These are phyloP conservation scores for Aradophagus sp. DNA, from an alignment of 1,140 invertebrate genomes.

Conservation along the genomic window DNA sequence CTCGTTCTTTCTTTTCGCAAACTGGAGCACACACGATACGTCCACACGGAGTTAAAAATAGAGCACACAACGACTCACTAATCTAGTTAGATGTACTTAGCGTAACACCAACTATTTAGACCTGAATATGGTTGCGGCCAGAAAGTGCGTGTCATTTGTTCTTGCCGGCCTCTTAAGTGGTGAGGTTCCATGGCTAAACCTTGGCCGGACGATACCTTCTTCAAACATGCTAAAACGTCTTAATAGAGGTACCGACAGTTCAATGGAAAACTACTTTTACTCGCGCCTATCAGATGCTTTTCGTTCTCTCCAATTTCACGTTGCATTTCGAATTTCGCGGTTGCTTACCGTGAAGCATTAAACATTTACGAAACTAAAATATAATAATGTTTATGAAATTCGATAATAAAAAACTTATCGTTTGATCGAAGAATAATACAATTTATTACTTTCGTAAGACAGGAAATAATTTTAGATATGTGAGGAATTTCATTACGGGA, in stretches of 20 bases:
- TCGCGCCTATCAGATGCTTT: slow-evolving; percentile 30
- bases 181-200: slow-evolving; percentile 28
- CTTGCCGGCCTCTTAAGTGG: slow-evolving; percentile 48
- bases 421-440: too few species aligned
- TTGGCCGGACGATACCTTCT: slow-evolving; percentile 53
- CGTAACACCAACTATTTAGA: slow-evolving; percentile 74
- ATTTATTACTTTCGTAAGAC: too few species aligned
- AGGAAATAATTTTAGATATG: too few species aligned
- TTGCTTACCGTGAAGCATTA: too few species aligned
- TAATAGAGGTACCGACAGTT: slow-evolving; percentile 56
- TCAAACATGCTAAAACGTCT: slow-evolving; percentile 70
- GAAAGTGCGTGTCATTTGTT: slow-evolving; percentile 55
- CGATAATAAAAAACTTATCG: too few species aligned
- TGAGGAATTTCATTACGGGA: too few species aligned
- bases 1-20: slow-evolving; percentile 58
- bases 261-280: slow-evolving; percentile 57
- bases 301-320: too few species aligned
- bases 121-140: slow-evolving; percentile 68
- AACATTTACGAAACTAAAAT: too few species aligned
- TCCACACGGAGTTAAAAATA: slow-evolving; percentile 70
- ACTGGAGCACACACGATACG: slow-evolving; percentile 43
- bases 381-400: too few species aligned
- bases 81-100: slow-evolving; percentile 75
- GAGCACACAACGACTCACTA: slow-evolving; percentile 74
- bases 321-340: too few species aligned